Conservation (phyloP, 1,140 invertebrate genomes). For the Papilio xuthus region DNA sequence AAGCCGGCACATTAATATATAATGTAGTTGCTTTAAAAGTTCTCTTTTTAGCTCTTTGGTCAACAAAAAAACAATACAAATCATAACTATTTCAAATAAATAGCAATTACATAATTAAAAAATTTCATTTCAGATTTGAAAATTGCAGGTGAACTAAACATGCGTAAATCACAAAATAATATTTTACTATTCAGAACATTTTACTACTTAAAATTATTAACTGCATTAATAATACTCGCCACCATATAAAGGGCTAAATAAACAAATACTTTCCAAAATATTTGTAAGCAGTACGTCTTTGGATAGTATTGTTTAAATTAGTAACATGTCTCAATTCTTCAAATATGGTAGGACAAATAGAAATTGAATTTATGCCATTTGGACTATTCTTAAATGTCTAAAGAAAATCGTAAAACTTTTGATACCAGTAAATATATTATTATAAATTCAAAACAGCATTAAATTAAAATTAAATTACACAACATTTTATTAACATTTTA, state of each 20-base stretch:
- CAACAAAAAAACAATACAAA: not conserved
- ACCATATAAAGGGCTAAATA: not conserved
- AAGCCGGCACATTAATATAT: not conserved
- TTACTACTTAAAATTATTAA: not conserved
- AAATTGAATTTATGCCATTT: not conserved
- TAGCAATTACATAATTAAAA: not conserved
- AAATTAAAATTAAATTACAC: constrained; percentile 18
- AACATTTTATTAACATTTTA: constrained; percentile 18
- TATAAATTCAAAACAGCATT: not conserved
- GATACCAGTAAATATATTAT: not conserved
- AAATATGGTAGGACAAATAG: not conserved
- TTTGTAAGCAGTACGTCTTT: not conserved
- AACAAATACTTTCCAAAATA: not conserved
- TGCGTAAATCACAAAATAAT: not conserved
- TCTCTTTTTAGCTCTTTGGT: not conserved
- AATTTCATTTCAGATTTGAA: not conserved
- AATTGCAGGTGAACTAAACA: not conserved
- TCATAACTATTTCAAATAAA: not conserved
- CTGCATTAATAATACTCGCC: constrained; percentile 1
- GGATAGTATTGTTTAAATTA: not conserved
- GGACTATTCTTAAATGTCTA: not conserved
- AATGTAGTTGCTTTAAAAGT: not conserved
- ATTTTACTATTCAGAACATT: not conserved
- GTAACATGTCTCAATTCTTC: not conserved
- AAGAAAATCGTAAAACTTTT: not conserved